A percentile compares a stretch with the other conserved stretches of the same genome.
Conservation (phyloP, 2,797 vertebrate genomes). For the Tapera naevia region DNA sequence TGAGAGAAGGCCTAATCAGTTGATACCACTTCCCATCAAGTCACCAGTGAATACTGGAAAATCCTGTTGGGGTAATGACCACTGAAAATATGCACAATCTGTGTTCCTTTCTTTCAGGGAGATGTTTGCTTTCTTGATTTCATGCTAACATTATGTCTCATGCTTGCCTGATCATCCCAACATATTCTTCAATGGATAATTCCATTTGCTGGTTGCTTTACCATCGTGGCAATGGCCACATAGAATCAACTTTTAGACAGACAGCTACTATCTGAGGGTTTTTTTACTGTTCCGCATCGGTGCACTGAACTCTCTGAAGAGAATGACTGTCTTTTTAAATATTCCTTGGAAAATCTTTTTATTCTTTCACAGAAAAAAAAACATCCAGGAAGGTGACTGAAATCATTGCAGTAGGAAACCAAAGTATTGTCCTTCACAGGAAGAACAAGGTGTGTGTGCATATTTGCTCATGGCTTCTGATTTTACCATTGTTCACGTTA, state of each 20-base stretch:
- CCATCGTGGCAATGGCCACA: background rate
- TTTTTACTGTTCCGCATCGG: background rate
- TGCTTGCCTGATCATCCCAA: background rate
- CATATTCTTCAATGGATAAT: background rate
- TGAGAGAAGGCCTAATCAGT: conserved; percentile 42
- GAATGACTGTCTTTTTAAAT: background rate
- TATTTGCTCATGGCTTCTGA: background rate
- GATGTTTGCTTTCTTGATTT: background rate
- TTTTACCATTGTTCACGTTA: background rate
- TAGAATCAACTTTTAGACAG: background rate
- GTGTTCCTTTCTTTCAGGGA: background rate
- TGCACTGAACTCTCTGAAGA: background rate
- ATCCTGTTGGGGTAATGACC: background rate
- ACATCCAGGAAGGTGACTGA: background rate
- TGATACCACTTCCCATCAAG: conserved; percentile 79
- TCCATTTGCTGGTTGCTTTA: background rate
- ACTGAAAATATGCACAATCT: background rate
- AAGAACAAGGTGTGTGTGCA: conserved; percentile 51
- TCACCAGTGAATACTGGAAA: conserved; percentile 7
- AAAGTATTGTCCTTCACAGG: conserved; percentile 45
- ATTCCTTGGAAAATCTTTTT: background rate
- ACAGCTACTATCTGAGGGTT: background rate
- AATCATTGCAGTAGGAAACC: conserved; percentile 43
- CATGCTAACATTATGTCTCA: background rate
- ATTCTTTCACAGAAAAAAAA: background rate